Conservation (phyloP, 2,113 vertebrate species). For the Lota lota region DNA sequence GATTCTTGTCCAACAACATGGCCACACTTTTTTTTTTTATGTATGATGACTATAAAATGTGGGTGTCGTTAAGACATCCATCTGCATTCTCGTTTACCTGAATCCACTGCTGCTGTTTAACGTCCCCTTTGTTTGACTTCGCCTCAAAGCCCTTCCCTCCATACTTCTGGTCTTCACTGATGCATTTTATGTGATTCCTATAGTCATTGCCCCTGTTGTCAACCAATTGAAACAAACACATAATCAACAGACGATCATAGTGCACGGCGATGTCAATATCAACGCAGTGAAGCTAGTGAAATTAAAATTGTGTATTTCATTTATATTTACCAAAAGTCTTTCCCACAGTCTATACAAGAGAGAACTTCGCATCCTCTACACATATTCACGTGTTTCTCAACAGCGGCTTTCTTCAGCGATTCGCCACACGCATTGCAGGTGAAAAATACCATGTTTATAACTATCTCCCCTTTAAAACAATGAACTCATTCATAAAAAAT, state of each 20-base stretch:
- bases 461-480: background rate
- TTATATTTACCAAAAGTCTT: slow-evolving; percentile 87
- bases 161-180: slow-evolving; percentile 94
- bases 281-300: background rate
- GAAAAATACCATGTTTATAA: slow-evolving; percentile 87
- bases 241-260: background rate
- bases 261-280: background rate
- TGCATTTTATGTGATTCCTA: slow-evolving; percentile 82
- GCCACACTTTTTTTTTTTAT: background rate
- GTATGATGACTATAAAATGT: background rate
- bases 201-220: slow-evolving; percentile 86
- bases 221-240: background rate
- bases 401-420: slow-evolving; percentile 90
- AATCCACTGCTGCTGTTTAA: slow-evolving; percentile 93
- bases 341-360: slow-evolving; percentile 95
- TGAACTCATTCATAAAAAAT: background rate
- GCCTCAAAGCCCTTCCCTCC: slow-evolving; percentile 89
- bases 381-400: slow-evolving; percentile 84
- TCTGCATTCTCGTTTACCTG: slow-evolving; percentile 71
- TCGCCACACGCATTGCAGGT: slow-evolving; percentile 89
- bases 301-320: background rate
- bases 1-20: no score
- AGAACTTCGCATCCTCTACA: slow-evolving; percentile 82
- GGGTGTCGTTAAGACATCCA: background rate
- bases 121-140: slow-evolving; percentile 87